Evolutionary conservation across 1,140 invertebrate genomes (phyloP).

Genomic region (Ceratitis capitata): DNA sequence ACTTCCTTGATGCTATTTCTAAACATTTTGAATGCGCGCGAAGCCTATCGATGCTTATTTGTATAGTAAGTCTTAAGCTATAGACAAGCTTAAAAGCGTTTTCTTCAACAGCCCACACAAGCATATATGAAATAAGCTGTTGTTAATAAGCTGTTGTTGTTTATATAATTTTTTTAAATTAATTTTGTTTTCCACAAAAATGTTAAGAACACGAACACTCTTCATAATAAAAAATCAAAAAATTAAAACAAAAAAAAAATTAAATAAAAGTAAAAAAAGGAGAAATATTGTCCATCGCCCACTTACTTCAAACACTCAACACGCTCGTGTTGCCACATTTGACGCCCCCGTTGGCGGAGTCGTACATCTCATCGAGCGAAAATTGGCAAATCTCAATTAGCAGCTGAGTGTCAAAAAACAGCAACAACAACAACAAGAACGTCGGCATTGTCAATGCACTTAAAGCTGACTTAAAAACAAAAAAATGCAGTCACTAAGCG

Average conservation of each 20-base stretch:
- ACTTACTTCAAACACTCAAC: background rate
- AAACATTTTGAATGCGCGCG: no score
- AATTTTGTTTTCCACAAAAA: background rate
- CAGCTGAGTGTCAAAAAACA: background rate
- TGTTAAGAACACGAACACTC: background rate
- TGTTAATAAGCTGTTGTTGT: background rate
- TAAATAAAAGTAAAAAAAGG: no score
- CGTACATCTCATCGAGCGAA: background rate
- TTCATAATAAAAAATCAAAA: background rate
- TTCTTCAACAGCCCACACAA: background rate
- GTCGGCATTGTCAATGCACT: background rate
- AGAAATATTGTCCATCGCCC: no score
- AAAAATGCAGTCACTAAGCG: background rate
- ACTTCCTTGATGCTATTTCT: no score
- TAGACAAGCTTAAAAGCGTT: background rate
- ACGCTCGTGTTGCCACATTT: background rate
- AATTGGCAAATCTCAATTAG: constrained; percentile 14
- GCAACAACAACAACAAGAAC: no score
- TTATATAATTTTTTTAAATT: background rate
- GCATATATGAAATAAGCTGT: background rate
- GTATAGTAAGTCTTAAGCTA: no score
- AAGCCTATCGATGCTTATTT: no score
- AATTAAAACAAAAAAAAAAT: no score
- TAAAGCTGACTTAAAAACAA: background rate
- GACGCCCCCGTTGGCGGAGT: background rate